phyloP scores from a whole-genome alignment of 1,140 invertebrate genomes.

The Linepithema humile region DNA sequence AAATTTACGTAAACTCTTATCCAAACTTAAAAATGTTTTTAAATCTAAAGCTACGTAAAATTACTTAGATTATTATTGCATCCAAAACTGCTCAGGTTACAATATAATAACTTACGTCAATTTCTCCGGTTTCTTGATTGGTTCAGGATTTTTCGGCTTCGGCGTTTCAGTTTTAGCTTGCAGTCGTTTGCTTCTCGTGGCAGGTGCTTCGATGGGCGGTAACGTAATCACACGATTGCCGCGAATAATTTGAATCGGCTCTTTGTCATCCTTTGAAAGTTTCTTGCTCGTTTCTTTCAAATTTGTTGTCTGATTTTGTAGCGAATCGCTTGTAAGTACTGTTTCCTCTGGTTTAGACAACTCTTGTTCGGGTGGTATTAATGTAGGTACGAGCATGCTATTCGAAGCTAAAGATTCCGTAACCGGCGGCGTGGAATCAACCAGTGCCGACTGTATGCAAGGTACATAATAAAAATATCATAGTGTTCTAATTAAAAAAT shows the following conservation, averaged over 20 bases:
- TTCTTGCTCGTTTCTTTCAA: conserved; percentile 59
- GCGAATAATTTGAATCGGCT: conserved; percentile 89
- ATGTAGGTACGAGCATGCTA: conserved; percentile 18
- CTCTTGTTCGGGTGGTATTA: conserved; percentile 53
- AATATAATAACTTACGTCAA: conserved; percentile 6
- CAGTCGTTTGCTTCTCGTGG: conserved; percentile 86
- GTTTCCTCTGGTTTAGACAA: conserved; percentile 4
- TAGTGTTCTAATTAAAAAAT: neutral
- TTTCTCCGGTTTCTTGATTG: conserved; percentile 64
- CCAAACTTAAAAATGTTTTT: too few relatives aligned
- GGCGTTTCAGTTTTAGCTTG: conserved; percentile 77
- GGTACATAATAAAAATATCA: neutral
- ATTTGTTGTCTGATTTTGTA: neutral
- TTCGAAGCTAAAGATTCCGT: conserved; percentile 60
- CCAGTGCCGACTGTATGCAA: conserved; percentile 68
- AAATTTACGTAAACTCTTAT: too few relatives aligned
- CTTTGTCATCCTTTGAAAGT: conserved; percentile 78
- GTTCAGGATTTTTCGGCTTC: conserved; percentile 54
- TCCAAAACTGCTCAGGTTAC: neutral
- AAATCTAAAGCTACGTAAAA: too few relatives aligned
- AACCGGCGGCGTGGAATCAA: conserved; percentile 55
- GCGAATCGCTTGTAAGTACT: neutral
- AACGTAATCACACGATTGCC: conserved; percentile 90
- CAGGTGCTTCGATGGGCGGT: conserved; percentile 92
- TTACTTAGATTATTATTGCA: neutral